Conservation (phyloP, 2,888 invertebrate species). For the Dromius quadrimaculatus region DNA sequence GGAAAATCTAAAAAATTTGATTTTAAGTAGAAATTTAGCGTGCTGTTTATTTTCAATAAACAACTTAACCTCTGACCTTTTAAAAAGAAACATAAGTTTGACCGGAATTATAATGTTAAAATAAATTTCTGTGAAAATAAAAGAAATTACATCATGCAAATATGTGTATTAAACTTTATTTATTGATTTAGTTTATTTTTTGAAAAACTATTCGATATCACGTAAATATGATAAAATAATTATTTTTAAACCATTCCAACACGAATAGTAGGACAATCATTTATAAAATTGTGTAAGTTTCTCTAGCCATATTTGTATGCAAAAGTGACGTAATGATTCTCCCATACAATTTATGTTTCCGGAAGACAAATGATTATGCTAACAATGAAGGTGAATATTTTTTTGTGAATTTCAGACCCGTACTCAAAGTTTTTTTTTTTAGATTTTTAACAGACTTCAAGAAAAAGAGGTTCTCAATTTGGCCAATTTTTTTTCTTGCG, state of each 20-base stretch:
- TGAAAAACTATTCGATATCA: conserved; percentile 12
- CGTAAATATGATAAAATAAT: not conserved
- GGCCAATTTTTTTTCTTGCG: no score
- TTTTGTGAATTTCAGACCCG: not conserved
- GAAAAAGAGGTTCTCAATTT: no score
- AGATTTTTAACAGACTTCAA: no score
- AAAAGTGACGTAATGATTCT: conserved; percentile 17
- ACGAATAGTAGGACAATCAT: not conserved
- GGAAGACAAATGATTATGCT: not conserved
- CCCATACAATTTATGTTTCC: conserved; percentile 8
- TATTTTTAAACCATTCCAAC: conserved; percentile 9
- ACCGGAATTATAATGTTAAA: no score
- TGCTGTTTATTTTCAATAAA: conserved; percentile 1
- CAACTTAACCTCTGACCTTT: conserved; percentile 5
- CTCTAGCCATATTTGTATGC: not conserved
- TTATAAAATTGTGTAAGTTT: conserved; percentile 1
- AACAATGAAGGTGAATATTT: not conserved
- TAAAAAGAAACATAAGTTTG: no score
- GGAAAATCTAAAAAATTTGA: no score
- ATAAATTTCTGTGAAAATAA: no score
- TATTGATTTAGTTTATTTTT: not conserved
- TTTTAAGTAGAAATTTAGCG: conserved; percentile 1
- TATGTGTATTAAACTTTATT: conserved; percentile 3
- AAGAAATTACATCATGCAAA: no score
- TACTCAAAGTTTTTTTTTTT: no score